These are phyloP conservation scores for Enteromius radiatus DNA, from an alignment of 2,797 vertebrate species.

Conservation along the genomic window DNA sequence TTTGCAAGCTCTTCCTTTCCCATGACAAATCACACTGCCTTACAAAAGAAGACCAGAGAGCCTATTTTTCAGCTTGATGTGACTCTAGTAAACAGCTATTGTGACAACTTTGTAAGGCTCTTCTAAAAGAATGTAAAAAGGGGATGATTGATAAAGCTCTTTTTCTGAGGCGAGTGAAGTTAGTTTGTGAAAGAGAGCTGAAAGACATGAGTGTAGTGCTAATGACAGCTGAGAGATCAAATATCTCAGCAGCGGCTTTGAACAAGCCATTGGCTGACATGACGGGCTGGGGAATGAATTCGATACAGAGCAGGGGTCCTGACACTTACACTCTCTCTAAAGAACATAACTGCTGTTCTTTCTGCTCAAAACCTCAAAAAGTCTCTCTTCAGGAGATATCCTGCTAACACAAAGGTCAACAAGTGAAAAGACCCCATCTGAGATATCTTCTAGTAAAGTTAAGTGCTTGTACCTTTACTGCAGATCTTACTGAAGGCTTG, in stretches of 20 bases:
- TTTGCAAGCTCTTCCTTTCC: slow-evolving; percentile 4
- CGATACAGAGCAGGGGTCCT: slow-evolving; percentile 35
- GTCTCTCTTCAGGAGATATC: slow-evolving; percentile 13
- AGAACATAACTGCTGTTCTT: slow-evolving; percentile 15
- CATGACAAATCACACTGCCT: slow-evolving; percentile 41
- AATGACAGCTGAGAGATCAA: slow-evolving; percentile 54
- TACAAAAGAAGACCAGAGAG: slow-evolving; percentile 44
- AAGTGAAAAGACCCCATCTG: slow-evolving; percentile 14
- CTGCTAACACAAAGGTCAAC: slow-evolving; percentile 26
- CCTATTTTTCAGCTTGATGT: slow-evolving; percentile 47
- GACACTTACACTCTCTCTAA: slow-evolving; percentile 36
- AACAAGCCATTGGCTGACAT: slow-evolving; percentile 46
- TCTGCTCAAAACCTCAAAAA: slow-evolving; percentile 7
- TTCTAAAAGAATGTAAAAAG: slow-evolving; percentile 32
- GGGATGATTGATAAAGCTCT: slow-evolving; percentile 40
- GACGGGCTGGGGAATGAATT: slow-evolving; percentile 27
- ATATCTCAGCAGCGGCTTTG: slow-evolving; percentile 47
- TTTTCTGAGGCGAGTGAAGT: slow-evolving; percentile 39
- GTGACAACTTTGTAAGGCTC: slow-evolving; percentile 37
- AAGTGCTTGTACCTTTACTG: not conserved
- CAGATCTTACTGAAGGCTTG: not conserved
- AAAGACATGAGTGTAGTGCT: slow-evolving; percentile 43
- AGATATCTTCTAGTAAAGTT: not conserved
- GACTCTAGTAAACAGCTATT: slow-evolving; percentile 48
- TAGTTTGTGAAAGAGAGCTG: slow-evolving; percentile 48